Conservation (phyloP, 2,797 vertebrate species). For the Halcyon badia region DNA sequence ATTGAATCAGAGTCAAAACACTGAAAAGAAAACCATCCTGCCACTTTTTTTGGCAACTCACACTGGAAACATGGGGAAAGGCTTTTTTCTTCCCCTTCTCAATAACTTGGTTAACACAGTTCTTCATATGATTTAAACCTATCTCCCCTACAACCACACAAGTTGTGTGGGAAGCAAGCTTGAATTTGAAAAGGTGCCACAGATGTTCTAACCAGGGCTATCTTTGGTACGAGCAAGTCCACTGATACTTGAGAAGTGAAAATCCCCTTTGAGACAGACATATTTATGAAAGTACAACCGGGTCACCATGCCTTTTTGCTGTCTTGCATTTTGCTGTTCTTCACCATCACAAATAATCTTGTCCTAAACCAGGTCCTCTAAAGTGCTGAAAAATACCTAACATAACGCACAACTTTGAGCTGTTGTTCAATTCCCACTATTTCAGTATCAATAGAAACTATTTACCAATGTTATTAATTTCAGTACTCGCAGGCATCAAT, state of each 20-base stretch:
- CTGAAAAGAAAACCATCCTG: constrained; percentile 5
- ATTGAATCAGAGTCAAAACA: constrained; percentile 32
- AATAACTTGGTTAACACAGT: background rate
- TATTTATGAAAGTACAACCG: background rate
- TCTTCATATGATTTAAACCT: background rate
- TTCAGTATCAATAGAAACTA: background rate
- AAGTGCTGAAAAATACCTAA: background rate
- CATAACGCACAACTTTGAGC: background rate
- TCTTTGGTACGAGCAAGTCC: background rate
- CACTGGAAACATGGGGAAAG: background rate
- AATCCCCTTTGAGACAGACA: background rate
- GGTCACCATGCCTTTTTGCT: background rate
- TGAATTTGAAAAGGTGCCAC: background rate
- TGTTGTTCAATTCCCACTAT: background rate
- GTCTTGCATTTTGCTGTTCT: background rate
- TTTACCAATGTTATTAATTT: background rate
- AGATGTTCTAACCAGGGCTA: background rate
- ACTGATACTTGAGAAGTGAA: background rate
- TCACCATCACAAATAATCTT: background rate
- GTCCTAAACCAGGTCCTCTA: background rate
- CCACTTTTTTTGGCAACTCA: background rate
- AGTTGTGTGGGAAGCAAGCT: background rate
- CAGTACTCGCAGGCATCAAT: background rate
- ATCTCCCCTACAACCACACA: background rate
- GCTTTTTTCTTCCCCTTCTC: background rate